Percentiles rank a stretch among this genome's conserved stretches.
phyloP scores from a whole-genome alignment of 2,797 vertebrate genomes.

The Salmo trutta region DNA sequence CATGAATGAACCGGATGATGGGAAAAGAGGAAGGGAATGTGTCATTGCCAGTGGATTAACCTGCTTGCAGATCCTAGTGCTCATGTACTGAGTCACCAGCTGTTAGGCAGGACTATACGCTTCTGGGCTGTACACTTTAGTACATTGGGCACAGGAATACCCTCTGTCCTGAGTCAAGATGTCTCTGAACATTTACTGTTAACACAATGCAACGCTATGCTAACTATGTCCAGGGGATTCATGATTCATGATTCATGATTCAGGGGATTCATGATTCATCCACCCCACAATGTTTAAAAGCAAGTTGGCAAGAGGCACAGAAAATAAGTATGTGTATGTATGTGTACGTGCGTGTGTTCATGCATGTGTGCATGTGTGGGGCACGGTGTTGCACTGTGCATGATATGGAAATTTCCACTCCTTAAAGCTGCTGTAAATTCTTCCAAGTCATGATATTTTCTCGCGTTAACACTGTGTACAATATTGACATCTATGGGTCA shows the following conservation, averaged over 20 bases:
- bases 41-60: neutral
- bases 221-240: neutral
- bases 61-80: neutral
- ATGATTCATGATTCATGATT: neutral
- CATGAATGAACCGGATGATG: neutral
- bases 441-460: neutral
- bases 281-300: neutral
- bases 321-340: neutral
- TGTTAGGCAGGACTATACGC: neutral
- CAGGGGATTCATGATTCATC: neutral
- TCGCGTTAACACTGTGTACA: neutral
- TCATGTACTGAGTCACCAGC: neutral
- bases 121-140: neutral
- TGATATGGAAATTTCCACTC: neutral
- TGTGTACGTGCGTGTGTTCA: neutral
- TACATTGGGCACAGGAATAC: neutral
- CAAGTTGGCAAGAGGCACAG: too few species aligned
- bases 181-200: neutral
- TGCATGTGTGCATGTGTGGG: constrained; percentile 2
- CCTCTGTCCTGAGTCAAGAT: neutral
- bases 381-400: neutral
- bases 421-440: neutral
- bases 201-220: neutral
- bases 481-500: neutral
- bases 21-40: neutral